Percentiles rank a stretch among this genome's conserved stretches.
These are phyloP conservation scores for Nyleta sp. DNA, from an alignment of 2,888 invertebrate genomes.

Conservation along the genomic window DNA sequence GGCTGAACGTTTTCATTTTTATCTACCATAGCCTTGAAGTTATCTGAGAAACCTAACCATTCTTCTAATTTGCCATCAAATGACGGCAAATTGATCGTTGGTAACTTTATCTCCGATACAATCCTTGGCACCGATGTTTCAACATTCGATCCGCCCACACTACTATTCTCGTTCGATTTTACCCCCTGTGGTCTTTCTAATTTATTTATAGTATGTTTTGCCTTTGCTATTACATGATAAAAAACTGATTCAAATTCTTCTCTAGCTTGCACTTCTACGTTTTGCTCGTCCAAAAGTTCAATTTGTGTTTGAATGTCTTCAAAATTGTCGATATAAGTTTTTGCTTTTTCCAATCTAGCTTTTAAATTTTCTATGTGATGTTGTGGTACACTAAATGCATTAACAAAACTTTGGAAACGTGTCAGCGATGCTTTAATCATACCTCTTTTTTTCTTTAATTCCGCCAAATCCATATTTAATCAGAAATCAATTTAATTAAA, in stretches of 20 bases:
- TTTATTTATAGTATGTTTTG: conserved; percentile 22
- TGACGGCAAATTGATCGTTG: conserved; percentile 18
- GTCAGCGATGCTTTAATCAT: conserved; percentile 16
- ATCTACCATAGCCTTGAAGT: conserved; percentile 62
- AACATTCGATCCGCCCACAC: background rate
- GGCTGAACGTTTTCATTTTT: conserved; percentile 48
- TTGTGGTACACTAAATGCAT: background rate
- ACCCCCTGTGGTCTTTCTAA: background rate
- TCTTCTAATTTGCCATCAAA: conserved; percentile 36
- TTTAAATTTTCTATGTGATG: conserved; percentile 6
- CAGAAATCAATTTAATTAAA: background rate
- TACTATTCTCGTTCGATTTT: background rate
- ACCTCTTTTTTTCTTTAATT: conserved; percentile 17
- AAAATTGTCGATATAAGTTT: conserved; percentile 13
- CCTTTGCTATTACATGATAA: conserved; percentile 29
- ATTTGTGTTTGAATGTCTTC: conserved; percentile 23
- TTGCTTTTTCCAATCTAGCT: conserved; percentile 27
- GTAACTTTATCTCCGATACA: conserved; percentile 35
- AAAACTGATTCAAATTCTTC: conserved; percentile 24
- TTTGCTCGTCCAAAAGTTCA: conserved; percentile 3
- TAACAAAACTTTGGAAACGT: conserved; percentile 22
- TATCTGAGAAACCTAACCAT: conserved; percentile 48
- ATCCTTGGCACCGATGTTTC: background rate
- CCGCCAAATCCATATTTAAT: background rate
- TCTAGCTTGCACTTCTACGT: background rate